Percentiles rank a stretch among this genome's conserved stretches.
phyloP scores from a whole-genome alignment of 2,113 vertebrate genomes.

The Buteo buteo region DNA sequence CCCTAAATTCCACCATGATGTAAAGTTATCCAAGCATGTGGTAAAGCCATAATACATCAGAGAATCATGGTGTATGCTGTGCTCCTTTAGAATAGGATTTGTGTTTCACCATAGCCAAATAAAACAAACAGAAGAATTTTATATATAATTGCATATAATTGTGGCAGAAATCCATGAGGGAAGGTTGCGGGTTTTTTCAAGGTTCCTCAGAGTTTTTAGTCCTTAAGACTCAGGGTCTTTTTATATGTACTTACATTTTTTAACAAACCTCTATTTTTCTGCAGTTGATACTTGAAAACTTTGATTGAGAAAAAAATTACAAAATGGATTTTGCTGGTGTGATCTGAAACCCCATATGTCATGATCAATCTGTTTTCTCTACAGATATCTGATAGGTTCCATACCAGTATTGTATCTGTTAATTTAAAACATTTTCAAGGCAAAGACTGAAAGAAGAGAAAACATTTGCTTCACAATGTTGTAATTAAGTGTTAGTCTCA shows the following conservation, averaged over 20 bases:
- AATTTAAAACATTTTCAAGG: not conserved
- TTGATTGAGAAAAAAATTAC: not conserved
- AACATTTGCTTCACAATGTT: not conserved
- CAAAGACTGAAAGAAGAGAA: not conserved
- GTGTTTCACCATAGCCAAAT: not conserved
- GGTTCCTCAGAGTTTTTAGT: not conserved
- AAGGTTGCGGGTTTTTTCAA: not conserved
- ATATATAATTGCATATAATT: not conserved
- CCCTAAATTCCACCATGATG: not conserved
- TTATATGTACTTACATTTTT: not conserved
- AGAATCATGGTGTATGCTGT: not conserved
- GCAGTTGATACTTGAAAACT: not conserved
- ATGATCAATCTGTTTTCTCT: not conserved
- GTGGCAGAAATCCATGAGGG: not conserved
- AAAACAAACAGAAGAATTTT: not conserved
- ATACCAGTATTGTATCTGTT: not conserved
- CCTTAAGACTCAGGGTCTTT: not conserved
- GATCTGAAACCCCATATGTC: not conserved
- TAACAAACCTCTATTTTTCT: not conserved
- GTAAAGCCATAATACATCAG: not conserved
- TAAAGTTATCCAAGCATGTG: not conserved
- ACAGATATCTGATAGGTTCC: not conserved
- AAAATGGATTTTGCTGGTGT: not conserved
- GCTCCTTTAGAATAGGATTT: not conserved
- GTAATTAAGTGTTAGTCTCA: not conserved